A percentile compares a stretch with the other conserved stretches of the same genome.
Evolutionary conservation across 2,888 invertebrate species (phyloP).

Genomic region (Macrostomum cliftonense): DNA sequence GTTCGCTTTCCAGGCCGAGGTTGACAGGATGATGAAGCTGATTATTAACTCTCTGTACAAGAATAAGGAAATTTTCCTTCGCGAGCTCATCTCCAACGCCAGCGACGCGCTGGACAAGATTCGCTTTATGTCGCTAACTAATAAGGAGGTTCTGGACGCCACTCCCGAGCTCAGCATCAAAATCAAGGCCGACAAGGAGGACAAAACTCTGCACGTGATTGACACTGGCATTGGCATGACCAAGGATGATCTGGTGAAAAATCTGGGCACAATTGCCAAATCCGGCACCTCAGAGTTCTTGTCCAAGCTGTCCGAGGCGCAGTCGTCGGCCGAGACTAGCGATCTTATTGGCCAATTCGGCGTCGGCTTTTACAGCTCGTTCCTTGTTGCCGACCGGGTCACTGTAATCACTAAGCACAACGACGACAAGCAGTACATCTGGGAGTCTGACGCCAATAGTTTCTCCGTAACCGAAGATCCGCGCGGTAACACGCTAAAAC

Average conservation of each 20-base stretch:
- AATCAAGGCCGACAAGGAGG: slow-evolving; percentile 8
- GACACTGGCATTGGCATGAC: slow-evolving; percentile 14
- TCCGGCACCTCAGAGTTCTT: slow-evolving; percentile 12
- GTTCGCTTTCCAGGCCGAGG: slow-evolving; percentile 86
- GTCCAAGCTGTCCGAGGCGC: slow-evolving; percentile 8
- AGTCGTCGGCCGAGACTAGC: background rate
- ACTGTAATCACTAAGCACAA: slow-evolving; percentile 86
- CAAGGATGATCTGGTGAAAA: slow-evolving; percentile 11
- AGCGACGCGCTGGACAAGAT: slow-evolving; percentile 13
- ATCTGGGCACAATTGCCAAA: slow-evolving; percentile 14
- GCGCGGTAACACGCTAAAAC: slow-evolving; percentile 66
- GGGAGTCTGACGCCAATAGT: slow-evolving; percentile 83
- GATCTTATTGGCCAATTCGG: slow-evolving; percentile 13
- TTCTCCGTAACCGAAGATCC: slow-evolving; percentile 82
- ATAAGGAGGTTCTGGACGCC: background rate
- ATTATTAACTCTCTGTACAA: slow-evolving; percentile 96
- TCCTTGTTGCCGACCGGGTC: slow-evolving; percentile 68
- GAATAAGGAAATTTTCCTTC: slow-evolving; percentile 57
- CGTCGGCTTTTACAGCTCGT: slow-evolving; percentile 14
- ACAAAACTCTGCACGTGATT: background rate
- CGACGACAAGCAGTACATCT: slow-evolving; percentile 67
- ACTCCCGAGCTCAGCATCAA: slow-evolving; percentile 8
- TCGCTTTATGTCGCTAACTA: slow-evolving; percentile 7
- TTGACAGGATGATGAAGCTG: slow-evolving; percentile 98
- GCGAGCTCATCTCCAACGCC: slow-evolving; percentile 13